Evolutionary conservation across 1,140 invertebrate species (phyloP).

Genomic region (Diorhabda elongata): DNA sequence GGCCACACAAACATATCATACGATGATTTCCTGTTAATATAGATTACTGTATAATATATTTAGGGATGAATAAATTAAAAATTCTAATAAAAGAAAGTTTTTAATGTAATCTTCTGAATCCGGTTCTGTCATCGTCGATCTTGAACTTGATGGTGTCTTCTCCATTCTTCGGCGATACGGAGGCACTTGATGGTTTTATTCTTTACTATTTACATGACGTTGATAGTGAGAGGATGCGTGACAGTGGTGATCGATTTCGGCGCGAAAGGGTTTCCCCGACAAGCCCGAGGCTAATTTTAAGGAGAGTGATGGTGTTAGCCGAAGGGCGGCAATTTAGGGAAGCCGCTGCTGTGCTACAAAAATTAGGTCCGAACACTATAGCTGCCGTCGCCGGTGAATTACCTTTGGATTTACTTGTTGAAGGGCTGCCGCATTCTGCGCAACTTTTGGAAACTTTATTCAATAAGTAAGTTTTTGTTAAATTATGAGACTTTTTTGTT

Average conservation of each 20-base stretch:
- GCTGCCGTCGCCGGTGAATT: conserved; percentile 69
- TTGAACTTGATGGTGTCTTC: conserved; percentile 3
- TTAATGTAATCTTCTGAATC: neutral
- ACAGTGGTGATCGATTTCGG: conserved; percentile 43
- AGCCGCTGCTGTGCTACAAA: conserved; percentile 70
- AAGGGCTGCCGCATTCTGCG: conserved; percentile 80
- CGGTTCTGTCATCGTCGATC: neutral
- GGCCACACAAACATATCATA: too few relatives aligned
- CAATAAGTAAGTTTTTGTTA: conserved; percentile 55
- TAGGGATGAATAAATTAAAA: too few relatives aligned
- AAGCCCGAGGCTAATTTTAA: conserved; percentile 68
- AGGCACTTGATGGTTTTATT: conserved; percentile 7
- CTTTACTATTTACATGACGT: neutral
- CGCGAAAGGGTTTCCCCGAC: conserved; percentile 39
- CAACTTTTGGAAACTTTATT: conserved; percentile 82
- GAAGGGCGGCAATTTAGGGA: conserved; percentile 76
- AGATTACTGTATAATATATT: too few relatives aligned
- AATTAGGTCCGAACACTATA: conserved; percentile 69
- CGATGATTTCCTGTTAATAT: too few relatives aligned
- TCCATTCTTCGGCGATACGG: neutral
- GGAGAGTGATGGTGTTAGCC: conserved; percentile 68
- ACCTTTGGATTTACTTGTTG: conserved; percentile 80
- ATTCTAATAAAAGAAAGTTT: too few relatives aligned
- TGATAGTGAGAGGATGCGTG: conserved; percentile 32
- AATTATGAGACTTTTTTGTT: too few relatives aligned